A percentile compares a stretch with the other conserved stretches of the same genome.
These are phyloP conservation scores for Mormyrops boulengeri DNA, from an alignment of 2,797 vertebrate genomes.

Conservation along the genomic window DNA sequence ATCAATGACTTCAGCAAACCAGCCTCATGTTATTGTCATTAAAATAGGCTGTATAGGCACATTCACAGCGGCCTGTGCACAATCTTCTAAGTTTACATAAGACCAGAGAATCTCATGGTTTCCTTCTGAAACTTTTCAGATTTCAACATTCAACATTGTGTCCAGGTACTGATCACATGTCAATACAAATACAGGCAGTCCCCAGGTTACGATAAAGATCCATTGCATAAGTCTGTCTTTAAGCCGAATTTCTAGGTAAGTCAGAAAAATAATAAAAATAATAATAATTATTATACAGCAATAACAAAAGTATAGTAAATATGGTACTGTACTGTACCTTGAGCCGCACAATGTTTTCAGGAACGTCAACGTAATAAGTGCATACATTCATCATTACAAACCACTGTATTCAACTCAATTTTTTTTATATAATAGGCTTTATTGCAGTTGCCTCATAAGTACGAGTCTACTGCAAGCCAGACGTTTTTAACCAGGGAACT, in stretches of 20 bases:
- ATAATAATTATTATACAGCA: neutral
- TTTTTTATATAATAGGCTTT: neutral
- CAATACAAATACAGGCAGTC: neutral
- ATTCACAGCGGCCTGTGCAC: neutral
- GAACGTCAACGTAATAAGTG: neutral
- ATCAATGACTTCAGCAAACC: neutral
- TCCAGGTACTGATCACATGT: neutral
- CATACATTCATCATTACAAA: neutral
- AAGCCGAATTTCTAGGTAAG: neutral
- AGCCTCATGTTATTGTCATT: neutral
- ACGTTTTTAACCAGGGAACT: neutral
- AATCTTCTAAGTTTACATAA: neutral
- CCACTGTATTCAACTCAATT: neutral
- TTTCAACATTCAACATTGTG: neutral
- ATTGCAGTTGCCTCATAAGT: neutral
- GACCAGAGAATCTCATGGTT: neutral
- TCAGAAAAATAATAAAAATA: neutral
- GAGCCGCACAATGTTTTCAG: neutral
- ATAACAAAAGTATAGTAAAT: neutral
- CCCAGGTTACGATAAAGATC: neutral
- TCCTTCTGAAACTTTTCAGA: neutral
- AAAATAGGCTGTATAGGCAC: neutral
- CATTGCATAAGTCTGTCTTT: neutral
- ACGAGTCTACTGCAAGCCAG: neutral
- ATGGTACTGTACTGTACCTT: neutral